Conservation (phyloP, 2,113 vertebrate species). For the Xenopus tropicalis region UCB_Xtro_10.0 CM004451.2:23211001-23211500, state of each 20-base stretch:
- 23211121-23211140: slow-evolving; percentile 44
- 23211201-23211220: slow-evolving; percentile 10
- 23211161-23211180: slow-evolving; percentile 37
- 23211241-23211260: slow-evolving; percentile 15
- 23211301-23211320: slow-evolving; percentile 25
- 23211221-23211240: slow-evolving; percentile 14
- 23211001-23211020: background rate
- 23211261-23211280: slow-evolving; percentile 30
- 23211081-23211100: slow-evolving; percentile 39
- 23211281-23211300: slow-evolving; percentile 11
- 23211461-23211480: background rate
- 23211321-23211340: slow-evolving; percentile 14
- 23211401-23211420: background rate
- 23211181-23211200: slow-evolving; percentile 35
- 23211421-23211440: background rate
- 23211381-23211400: slow-evolving; percentile 14
- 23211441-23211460: background rate
- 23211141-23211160: slow-evolving; percentile 26
- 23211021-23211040: slow-evolving; percentile 6
- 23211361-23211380: slow-evolving; percentile 11
- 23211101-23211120: slow-evolving; percentile 41
- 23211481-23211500: no score
- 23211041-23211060: slow-evolving; percentile 41
- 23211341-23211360: slow-evolving; percentile 25
- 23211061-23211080: slow-evolving; percentile 35